Percentiles rank a stretch among this genome's conserved stretches.
phyloP scores from a whole-genome alignment of 1,140 invertebrate genomes.

The Danaus melanippus region DNA sequence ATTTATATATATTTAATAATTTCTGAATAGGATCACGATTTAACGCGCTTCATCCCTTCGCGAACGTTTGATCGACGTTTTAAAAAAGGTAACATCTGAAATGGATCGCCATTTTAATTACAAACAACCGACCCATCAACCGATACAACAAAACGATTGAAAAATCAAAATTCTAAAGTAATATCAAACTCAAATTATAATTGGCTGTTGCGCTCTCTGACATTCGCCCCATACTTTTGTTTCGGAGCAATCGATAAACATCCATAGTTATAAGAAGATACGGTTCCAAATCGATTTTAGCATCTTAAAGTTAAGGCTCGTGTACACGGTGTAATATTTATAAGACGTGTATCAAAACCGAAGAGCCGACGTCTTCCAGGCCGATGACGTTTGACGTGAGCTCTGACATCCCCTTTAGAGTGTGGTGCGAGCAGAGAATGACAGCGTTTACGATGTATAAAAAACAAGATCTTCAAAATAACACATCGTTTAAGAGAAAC shows the following conservation, averaged over 20 bases:
- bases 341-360: conserved; percentile 66
- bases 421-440: conserved; percentile 23
- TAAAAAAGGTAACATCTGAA: conserved; percentile 45
- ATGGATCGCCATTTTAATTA: conserved; percentile 67
- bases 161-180: conserved; percentile 65
- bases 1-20: too few species aligned
- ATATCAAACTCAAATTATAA: conserved; percentile 67
- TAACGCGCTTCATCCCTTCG: conserved; percentile 29
- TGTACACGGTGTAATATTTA: conserved; percentile 59
- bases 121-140: conserved; percentile 51
- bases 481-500: too few species aligned
- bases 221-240: conserved; percentile 35
- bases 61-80: conserved; percentile 59
- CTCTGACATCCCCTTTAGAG: conserved; percentile 61
- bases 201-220: conserved; percentile 47
- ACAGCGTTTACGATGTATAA: neutral
- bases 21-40: conserved; percentile 17
- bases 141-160: conserved; percentile 61
- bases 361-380: conserved; percentile 60
- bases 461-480: neutral
- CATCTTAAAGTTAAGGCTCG: conserved; percentile 31
- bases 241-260: conserved; percentile 8
- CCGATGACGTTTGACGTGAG: conserved; percentile 69
- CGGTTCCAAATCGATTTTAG: conserved; percentile 22
- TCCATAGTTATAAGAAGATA: conserved; percentile 16